Percentiles rank a stretch among this genome's conserved stretches.
Evolutionary conservation across 2,888 invertebrate species (phyloP).

Genomic region (Notodonta ziczac): DNA sequence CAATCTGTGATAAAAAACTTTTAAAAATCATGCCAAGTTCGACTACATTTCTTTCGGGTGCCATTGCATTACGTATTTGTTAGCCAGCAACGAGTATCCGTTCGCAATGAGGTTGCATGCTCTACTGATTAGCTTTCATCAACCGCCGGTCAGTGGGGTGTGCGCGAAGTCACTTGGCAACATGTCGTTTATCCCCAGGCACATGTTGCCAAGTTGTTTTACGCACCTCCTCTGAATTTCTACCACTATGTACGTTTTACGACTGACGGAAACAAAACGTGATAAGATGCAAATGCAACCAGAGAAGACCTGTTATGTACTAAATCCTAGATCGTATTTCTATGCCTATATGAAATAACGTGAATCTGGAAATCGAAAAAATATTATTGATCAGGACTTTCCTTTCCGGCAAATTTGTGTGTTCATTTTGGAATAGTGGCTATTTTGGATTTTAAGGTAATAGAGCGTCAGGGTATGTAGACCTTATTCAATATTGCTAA

Average conservation of each 20-base stretch:
- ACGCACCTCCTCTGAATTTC: not conserved
- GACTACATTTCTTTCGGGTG: not conserved
- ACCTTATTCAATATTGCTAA: not conserved
- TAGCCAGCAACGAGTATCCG: not conserved
- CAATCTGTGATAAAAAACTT: too few species aligned
- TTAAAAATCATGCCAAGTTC: not conserved
- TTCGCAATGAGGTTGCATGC: conserved; percentile 6
- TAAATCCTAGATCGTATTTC: too few species aligned
- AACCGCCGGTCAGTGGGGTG: not conserved
- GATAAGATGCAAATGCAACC: too few species aligned
- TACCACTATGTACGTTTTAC: not conserved
- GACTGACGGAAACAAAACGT: not conserved
- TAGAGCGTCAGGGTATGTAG: too few species aligned
- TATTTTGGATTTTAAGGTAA: too few species aligned
- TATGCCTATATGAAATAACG: too few species aligned
- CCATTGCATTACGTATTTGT: not conserved
- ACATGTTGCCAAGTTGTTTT: not conserved
- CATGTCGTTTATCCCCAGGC: conserved; percentile 3
- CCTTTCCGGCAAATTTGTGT: too few species aligned
- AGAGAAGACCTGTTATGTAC: too few species aligned
- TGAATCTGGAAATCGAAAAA: too few species aligned
- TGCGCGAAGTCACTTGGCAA: conserved; percentile 4
- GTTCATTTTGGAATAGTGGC: too few species aligned
- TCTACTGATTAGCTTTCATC: conserved; percentile 7
- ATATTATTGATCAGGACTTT: too few species aligned